A percentile compares a stretch with the other conserved stretches of the same genome.
phyloP scores from a whole-genome alignment of 2,113 vertebrate genomes.

The Campylomormyrus tamandua region DNA sequence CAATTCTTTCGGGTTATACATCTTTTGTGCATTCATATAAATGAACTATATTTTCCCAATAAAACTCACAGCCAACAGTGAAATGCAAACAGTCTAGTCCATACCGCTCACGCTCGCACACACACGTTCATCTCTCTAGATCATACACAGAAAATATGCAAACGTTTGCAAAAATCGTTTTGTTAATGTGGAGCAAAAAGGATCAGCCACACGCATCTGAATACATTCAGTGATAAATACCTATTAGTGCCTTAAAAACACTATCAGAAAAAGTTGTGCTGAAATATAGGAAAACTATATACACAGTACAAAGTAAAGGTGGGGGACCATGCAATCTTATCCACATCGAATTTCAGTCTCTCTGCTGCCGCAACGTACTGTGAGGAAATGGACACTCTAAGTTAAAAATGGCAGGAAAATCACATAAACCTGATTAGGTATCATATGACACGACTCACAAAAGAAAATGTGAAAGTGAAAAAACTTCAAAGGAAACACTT shows the following conservation, averaged over 20 bases:
- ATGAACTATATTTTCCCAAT: constrained; percentile 55
- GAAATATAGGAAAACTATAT: constrained; percentile 51
- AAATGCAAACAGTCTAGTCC: constrained; percentile 46
- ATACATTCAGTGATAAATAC: constrained; percentile 68
- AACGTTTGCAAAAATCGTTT: constrained; percentile 6
- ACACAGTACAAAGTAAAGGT: constrained; percentile 53
- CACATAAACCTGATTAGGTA: constrained; percentile 60
- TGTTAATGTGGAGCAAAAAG: constrained; percentile 13
- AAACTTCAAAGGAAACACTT: constrained; percentile 57
- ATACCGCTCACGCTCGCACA: constrained; percentile 19
- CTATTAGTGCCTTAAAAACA: constrained; percentile 15
- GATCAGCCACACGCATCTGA: constrained; percentile 33
- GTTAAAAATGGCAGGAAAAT: constrained; percentile 59
- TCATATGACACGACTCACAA: constrained; percentile 55
- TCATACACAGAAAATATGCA: constrained; percentile 4
- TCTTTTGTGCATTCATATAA: constrained; percentile 60
- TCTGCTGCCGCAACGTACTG: constrained; percentile 63
- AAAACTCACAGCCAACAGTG: constrained; percentile 50
- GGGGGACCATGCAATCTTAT: constrained; percentile 59
- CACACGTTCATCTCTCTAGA: neutral
- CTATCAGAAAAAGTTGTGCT: constrained; percentile 12
- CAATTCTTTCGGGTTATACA: constrained; percentile 68
- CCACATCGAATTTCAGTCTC: constrained; percentile 65
- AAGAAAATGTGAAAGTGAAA: constrained; percentile 15
- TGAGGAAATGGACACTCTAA: constrained; percentile 65